These are phyloP conservation scores for Ciona savignyi DNA, from an alignment of 23 tunicate genomes.

Conservation along the genomic window DNA sequence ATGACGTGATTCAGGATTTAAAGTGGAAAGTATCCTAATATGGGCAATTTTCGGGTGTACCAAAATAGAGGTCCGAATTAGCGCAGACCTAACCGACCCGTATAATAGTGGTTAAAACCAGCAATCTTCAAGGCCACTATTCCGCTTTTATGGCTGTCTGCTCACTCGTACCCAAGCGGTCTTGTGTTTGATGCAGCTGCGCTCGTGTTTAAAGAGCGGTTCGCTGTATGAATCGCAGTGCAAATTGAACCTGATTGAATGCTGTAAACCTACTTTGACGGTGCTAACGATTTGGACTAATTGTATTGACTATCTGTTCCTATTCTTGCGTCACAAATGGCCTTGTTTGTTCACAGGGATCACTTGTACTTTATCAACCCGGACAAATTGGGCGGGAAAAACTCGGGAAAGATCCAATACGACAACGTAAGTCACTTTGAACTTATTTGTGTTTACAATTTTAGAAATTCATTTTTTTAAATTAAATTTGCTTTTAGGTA, in stretches of 20 bases:
- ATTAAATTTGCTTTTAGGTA: constrained; percentile 22
- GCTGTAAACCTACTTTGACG: not conserved
- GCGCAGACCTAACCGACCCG: too few relatives aligned
- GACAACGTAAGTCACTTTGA: constrained; percentile 30
- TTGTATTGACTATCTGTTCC: constrained; percentile 1
- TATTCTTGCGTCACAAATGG: not conserved
- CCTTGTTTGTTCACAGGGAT: constrained; percentile 34
- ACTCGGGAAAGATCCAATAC: constrained; percentile 6
- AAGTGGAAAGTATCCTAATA: too few relatives aligned
- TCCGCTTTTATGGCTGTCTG: not conserved
- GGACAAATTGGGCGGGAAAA: constrained; percentile 11
- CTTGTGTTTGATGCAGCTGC: not conserved
- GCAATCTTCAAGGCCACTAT: not conserved
- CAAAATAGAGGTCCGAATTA: too few relatives aligned
- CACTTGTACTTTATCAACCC: constrained; percentile 48
- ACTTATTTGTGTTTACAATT: too few relatives aligned
- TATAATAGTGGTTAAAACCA: too few relatives aligned
- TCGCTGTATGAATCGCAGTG: not conserved
- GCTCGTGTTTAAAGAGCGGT: not conserved
- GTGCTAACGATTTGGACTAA: not conserved
- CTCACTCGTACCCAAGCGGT: not conserved
- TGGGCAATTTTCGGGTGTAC: too few relatives aligned
- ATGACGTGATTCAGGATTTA: too few relatives aligned
- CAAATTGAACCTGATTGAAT: not conserved
- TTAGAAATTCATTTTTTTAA: too few relatives aligned